Percentiles rank a stretch among this genome's conserved stretches.
Conservation (phyloP, 2,888 invertebrate species). For the Rhynchonema sp. region DNA sequence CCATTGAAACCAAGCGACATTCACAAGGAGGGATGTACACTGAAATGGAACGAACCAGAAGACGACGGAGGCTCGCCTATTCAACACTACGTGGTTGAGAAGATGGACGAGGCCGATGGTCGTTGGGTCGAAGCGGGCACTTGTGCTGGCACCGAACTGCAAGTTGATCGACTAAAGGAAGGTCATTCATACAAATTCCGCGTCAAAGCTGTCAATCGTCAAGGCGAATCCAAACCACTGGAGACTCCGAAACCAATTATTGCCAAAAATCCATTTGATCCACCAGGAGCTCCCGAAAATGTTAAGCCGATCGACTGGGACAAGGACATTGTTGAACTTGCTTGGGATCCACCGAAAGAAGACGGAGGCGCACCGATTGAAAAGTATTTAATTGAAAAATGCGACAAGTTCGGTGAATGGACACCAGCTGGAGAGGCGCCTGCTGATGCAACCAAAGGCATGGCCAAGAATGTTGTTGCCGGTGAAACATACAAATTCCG, state of each 20-base stretch:
- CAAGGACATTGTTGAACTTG: slow-evolving; percentile 73
- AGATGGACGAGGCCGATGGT: slow-evolving; percentile 74
- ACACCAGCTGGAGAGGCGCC: slow-evolving; percentile 21
- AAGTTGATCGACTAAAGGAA: slow-evolving; percentile 66
- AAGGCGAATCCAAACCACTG: slow-evolving; percentile 78
- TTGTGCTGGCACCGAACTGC: slow-evolving; percentile 40
- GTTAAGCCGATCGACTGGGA: slow-evolving; percentile 78
- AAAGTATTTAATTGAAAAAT: slow-evolving; percentile 68
- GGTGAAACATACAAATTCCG: slow-evolving; percentile 74
- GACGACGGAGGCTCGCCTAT: slow-evolving; percentile 86
- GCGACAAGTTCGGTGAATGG: slow-evolving; percentile 27
- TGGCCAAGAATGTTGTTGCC: slow-evolving; percentile 71
- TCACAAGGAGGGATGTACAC: slow-evolving; percentile 79
- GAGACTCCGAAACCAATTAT: slow-evolving; percentile 78
- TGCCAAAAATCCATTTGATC: slow-evolving; percentile 87
- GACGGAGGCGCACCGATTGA: slow-evolving; percentile 50
- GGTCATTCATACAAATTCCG: slow-evolving; percentile 91
- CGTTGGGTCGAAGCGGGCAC: slow-evolving; percentile 90
- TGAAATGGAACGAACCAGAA: slow-evolving; percentile 87
- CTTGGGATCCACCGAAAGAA: slow-evolving; percentile 39
- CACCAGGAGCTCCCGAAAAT: slow-evolving; percentile 63
- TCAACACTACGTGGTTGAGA: slow-evolving; percentile 81
- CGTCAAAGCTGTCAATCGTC: slow-evolving; percentile 80
- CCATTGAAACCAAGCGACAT: slow-evolving; percentile 73
- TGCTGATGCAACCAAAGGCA: slow-evolving; percentile 39